A percentile compares a stretch with the other conserved stretches of the same genome.
Evolutionary conservation across 2,113 vertebrate genomes (phyloP).

Genomic region (Eurypyga helias): DNA sequence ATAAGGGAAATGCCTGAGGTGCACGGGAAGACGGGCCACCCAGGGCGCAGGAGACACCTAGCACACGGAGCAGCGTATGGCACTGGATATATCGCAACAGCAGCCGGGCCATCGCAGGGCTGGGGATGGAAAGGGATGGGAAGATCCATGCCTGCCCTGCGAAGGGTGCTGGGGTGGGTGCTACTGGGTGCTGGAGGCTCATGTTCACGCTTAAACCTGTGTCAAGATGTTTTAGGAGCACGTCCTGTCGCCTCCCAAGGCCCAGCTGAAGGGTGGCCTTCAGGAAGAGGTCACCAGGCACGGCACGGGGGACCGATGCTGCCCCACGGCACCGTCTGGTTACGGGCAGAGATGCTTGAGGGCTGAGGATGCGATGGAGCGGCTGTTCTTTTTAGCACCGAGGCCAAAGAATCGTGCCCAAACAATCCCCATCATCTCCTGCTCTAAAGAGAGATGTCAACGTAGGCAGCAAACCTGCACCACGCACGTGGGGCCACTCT

Average conservation of each 20-base stretch:
- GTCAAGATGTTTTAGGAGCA: background rate
- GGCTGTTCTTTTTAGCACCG: background rate
- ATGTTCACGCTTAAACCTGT: background rate
- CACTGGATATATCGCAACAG: accelerated
- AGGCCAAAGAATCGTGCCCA: background rate
- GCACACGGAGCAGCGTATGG: background rate
- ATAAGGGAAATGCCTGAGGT: background rate
- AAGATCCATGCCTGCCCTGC: background rate
- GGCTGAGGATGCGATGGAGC: background rate
- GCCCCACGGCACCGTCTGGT: background rate
- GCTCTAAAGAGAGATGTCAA: background rate
- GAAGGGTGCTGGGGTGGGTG: background rate
- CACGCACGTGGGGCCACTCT: background rate
- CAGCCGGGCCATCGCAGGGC: background rate
- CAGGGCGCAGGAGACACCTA: background rate
- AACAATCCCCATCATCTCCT: background rate
- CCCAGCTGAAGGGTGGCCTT: background rate
- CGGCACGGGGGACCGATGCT: accelerated
- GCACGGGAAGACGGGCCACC: background rate
- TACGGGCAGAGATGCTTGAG: background rate
- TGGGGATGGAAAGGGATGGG: background rate
- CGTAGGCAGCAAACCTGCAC: background rate
- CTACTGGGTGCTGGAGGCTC: background rate
- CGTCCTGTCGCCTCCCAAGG: background rate
- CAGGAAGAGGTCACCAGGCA: background rate